Conservation (phyloP, 2,113 vertebrate genomes). For the Xiphorhynchus elegans region DNA sequence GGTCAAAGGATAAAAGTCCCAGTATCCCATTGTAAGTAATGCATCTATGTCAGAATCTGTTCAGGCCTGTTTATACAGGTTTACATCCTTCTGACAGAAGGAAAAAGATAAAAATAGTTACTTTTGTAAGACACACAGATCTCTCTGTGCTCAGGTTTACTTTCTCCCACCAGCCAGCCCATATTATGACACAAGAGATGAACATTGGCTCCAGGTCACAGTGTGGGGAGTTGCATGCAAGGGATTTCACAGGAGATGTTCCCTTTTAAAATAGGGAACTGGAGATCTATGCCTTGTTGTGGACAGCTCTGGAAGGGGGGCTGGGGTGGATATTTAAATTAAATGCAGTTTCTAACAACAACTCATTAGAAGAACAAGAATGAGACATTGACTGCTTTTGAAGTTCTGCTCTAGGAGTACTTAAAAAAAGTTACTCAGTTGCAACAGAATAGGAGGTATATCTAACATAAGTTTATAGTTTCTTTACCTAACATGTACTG, state of each 20-base stretch:
- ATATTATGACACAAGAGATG: neutral
- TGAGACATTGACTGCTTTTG: neutral
- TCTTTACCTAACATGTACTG: neutral
- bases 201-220: neutral
- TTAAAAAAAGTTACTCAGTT: neutral
- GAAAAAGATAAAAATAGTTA: neutral
- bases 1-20: neutral
- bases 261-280: neutral
- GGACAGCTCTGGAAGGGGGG: neutral
- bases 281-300: neutral
- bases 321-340: neutral
- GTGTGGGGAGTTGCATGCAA: neutral
- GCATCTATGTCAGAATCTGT: neutral
- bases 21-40: fast-evolving
- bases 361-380: neutral
- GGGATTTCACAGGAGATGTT: neutral
- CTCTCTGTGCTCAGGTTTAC: neutral
- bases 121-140: neutral
- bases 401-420: neutral
- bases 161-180: neutral
- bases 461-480: neutral
- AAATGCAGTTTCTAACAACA: neutral
- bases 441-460: neutral
- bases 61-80: neutral
- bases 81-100: neutral